Base-by-base conservation (phyloP, 2,113 vertebrate species). In the Cichladusa arquata region DNA sequence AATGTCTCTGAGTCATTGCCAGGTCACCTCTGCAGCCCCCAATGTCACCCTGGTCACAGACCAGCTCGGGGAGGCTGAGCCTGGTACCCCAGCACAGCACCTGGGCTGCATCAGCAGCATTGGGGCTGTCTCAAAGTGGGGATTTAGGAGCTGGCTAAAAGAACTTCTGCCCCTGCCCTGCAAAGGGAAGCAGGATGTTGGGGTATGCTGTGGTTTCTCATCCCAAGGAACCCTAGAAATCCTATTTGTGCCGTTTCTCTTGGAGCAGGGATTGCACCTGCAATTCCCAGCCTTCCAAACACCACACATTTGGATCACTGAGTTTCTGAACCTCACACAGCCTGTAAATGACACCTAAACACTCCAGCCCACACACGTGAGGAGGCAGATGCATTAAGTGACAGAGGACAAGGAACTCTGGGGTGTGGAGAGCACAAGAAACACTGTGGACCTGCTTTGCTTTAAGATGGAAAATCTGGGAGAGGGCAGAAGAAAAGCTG, bases 11-110 rank as follows among this genome's bases (percentile, higher is more conserved):
- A 26, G 58, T 77, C 69, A 20, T 7, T 45, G 64, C 67, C 93
- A 83, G 36, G 64, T 53, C 33, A 28, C 28, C n/a, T 86, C 40
- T 53, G 67, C 87, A 73, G 84, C 28, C 56, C 45, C 22, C 69
- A 6, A 0, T 10, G 62, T 26, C 8, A 3, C 54, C 40, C 26
- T 2, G 74, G 80, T 33, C 5, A 5, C 3, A 19, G 23, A 1
- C 7, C 86, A 22, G 71, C 42, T 65, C 71, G 33, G 53, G 9
- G 62, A 18, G 36, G 14, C 62, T 31, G 3, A 2, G 42, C 33
- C n/a, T 54, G 31, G 6, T 14, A 40, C 9, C 28, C 9, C 19
- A 14, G 3, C 50, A 9, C 60, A 69, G 42, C 54, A 17, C 24
- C 34, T 4, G 13, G 62, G 38, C 33, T 47, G 44, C 22, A 2